Base-by-base conservation (phyloP, 2,113 vertebrate species). In the Alectura lathami region DNA sequence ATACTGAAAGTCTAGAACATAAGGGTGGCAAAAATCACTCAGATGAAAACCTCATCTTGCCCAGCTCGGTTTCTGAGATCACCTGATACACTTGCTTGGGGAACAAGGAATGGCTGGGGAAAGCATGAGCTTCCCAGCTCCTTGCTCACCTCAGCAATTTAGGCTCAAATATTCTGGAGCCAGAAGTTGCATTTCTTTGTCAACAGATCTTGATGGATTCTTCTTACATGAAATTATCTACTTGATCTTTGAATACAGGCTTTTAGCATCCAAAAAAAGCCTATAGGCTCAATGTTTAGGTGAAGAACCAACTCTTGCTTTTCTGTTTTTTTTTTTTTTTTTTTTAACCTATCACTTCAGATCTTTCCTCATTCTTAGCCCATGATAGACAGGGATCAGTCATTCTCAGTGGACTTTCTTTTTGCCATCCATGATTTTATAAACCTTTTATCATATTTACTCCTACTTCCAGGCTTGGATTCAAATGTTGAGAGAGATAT, bases 271-370 rank as follows among this genome's bases (percentile, higher is more conserved):
- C 22, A 83, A 38, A 90, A 90, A 72, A 43, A 48, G 9, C 3
- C 27, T 40, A 15, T 2, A 57, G 83, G 8, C 12, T 81, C n/a
- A 78, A 10, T 12, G 36, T 62, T 66, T 27, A 62, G 2, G 2
- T 74, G 80, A 54, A 59, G 32, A 54, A 59, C 1, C 17, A 54
- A 3, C 6, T 48, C 11, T 8, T 43, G 34, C 14, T 27, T 36
- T 3, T 2, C 3, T 26, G n/a, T 54, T 54, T 45, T 63, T 8
- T n/a, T 34, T 30, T 18, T n/a, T 3, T 1, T 3, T 29, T 40
- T 73, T 43, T 57, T 10, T 64, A 60, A 77, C 1, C 3, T 36
- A 2, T n/a, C 20, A 48, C 8, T 57, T 63, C 32, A 72, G 40
- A 76, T n/a, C 1, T 3, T 69, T 13, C 3, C 30, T 24, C 51